These are phyloP conservation scores for Diaphora mendica DNA, from an alignment of 2,888 invertebrate species.

Conservation along the genomic window DNA sequence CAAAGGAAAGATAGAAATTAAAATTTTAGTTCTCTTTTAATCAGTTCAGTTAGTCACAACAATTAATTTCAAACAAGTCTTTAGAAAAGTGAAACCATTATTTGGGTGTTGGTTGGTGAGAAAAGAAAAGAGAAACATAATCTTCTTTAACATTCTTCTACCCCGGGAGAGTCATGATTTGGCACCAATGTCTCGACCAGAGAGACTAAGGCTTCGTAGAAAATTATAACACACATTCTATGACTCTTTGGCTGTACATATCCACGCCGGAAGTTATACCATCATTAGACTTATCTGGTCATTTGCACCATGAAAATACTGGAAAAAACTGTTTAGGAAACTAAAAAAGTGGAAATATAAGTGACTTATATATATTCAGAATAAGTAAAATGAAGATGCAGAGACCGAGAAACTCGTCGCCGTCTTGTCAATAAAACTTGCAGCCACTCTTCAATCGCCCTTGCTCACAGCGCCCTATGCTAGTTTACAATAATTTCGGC, in stretches of 20 bases:
- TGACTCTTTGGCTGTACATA: no score
- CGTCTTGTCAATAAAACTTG: background rate
- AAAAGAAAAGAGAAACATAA: no score
- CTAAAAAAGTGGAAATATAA: background rate
- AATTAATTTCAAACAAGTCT: no score
- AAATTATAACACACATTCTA: no score
- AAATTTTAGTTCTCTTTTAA: background rate
- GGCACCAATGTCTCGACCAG: no score
- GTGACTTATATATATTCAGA: background rate
- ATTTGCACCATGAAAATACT: no score
- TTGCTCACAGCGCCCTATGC: background rate
- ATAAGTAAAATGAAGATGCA: background rate
- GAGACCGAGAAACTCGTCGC: background rate
- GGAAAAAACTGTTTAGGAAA: no score
- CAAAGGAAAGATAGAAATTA: background rate
- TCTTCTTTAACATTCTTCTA: no score
- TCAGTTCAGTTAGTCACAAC: background rate
- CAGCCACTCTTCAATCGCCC: background rate
- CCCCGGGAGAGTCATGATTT: no score
- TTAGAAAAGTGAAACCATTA: no score
- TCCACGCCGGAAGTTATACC: background rate
- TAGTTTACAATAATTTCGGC: background rate
- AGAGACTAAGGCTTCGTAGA: no score
- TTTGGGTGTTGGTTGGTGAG: no score
- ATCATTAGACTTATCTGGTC: background rate